These are phyloP conservation scores for Ormia ochracea DNA, from an alignment of 2,888 invertebrate genomes.

Conservation along the genomic window DNA sequence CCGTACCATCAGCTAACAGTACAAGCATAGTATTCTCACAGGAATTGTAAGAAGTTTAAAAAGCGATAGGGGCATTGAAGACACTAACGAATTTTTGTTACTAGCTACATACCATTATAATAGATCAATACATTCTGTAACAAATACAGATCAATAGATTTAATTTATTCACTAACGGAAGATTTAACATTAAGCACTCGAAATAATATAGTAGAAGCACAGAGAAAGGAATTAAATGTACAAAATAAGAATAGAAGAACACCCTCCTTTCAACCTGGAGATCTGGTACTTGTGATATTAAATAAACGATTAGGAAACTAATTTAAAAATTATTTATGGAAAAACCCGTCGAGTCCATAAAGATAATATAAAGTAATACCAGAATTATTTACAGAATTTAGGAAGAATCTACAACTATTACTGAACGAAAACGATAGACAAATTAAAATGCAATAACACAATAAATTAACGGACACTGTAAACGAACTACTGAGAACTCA, in stretches of 20 bases:
- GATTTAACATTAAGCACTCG: background rate
- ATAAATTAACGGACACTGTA: too few relatives aligned
- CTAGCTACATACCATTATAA: background rate
- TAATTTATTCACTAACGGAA: background rate
- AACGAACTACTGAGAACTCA: too few relatives aligned
- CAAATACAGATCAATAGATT: background rate
- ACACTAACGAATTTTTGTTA: background rate
- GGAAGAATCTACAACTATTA: too few relatives aligned
- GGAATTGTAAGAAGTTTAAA: constrained; percentile 18
- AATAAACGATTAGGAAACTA: constrained; percentile 12
- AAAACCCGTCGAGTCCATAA: constrained; percentile 21
- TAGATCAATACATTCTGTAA: constrained; percentile 13
- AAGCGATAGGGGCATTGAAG: background rate
- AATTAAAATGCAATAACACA: too few relatives aligned
- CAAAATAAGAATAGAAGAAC: background rate
- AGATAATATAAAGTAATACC: background rate
- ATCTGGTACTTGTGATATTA: background rate
- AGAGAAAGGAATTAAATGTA: background rate
- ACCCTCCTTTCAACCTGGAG: background rate
- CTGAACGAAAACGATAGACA: too few relatives aligned
- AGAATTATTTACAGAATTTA: too few relatives aligned
- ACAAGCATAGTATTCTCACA: constrained; percentile 7
- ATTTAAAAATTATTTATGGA: background rate
- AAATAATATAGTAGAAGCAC: background rate
- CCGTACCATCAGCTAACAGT: constrained; percentile 6